phyloP scores from a whole-genome alignment of 2,113 vertebrate genomes.

The Isurus oxyrinchus region DNA sequence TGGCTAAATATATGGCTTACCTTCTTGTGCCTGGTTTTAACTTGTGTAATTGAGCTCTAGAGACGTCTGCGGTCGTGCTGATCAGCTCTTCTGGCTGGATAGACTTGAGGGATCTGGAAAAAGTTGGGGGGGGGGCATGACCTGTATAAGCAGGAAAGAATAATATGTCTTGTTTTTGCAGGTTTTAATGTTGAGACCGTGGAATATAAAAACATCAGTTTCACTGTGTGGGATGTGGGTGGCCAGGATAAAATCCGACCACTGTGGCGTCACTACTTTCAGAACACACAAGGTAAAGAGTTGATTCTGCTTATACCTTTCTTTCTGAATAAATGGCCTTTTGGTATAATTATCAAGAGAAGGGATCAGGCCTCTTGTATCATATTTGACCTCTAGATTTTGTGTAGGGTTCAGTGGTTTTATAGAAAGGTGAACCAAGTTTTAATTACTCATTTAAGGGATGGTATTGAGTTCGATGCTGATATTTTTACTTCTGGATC shows the following conservation, averaged over 20 bases:
- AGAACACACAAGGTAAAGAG: constrained; percentile 91
- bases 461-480: neutral
- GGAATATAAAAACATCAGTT: constrained; percentile 99
- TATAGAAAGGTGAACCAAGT: neutral
- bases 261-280: constrained; percentile 97
- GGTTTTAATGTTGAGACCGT: constrained; percentile 97
- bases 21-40: neutral
- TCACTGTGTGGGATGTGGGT: constrained; percentile 97
- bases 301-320: neutral
- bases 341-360: neutral
- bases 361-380: neutral
- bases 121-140: neutral
- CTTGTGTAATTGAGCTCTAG: neutral
- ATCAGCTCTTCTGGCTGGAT: neutral
- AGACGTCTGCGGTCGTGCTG: neutral
- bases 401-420: neutral
- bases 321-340: neutral
- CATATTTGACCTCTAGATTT: neutral
- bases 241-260: constrained; percentile 98
- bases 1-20: neutral
- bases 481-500: neutral
- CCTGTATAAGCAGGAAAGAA: neutral
- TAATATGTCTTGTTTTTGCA: constrained; percentile 44
- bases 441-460: neutral
- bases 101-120: neutral